phyloP scores from a whole-genome alignment of 2,797 vertebrate species.

The Brotula barbata region DNA sequence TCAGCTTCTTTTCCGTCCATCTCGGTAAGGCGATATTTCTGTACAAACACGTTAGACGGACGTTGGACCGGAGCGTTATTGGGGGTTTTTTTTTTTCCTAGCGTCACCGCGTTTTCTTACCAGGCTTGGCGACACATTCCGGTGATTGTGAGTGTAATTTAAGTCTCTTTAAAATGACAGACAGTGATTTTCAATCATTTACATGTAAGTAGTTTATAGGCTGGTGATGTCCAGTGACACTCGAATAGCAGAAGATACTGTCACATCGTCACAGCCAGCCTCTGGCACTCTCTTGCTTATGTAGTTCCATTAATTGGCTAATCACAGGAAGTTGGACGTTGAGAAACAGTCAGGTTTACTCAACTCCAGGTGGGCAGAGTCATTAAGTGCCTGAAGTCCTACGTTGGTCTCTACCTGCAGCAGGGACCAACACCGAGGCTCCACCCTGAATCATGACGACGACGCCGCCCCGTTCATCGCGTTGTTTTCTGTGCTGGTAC shows the following conservation, averaged over 20 bases:
- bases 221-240: conserved; percentile 77
- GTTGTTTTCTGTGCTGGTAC: conserved; percentile 81
- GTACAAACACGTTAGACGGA: conserved; percentile 50
- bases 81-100: conserved; percentile 40
- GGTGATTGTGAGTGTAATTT: conserved; percentile 46
- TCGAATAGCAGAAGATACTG: conserved; percentile 50
- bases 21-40: conserved; percentile 55
- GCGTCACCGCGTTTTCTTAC: conserved; percentile 41
- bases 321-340: conserved; percentile 42
- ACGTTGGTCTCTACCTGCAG: conserved; percentile 55
- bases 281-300: conserved; percentile 54
- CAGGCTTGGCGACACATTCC: conserved; percentile 31
- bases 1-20: conserved; percentile 47
- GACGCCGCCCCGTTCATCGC: conserved; percentile 81
- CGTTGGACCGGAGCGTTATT: conserved; percentile 49
- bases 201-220: conserved; percentile 60
- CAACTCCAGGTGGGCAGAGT: conserved; percentile 64
- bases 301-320: conserved; percentile 56
- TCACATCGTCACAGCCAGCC: conserved; percentile 64
- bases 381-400: conserved; percentile 68
- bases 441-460: conserved; percentile 78
- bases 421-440: conserved; percentile 48
- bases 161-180: conserved; percentile 59
- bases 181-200: conserved; percentile 54
- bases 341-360: conserved; percentile 55